Base-by-base conservation (phyloP, 2,888 invertebrate species). In the Drosophila meridionalis region DNA sequence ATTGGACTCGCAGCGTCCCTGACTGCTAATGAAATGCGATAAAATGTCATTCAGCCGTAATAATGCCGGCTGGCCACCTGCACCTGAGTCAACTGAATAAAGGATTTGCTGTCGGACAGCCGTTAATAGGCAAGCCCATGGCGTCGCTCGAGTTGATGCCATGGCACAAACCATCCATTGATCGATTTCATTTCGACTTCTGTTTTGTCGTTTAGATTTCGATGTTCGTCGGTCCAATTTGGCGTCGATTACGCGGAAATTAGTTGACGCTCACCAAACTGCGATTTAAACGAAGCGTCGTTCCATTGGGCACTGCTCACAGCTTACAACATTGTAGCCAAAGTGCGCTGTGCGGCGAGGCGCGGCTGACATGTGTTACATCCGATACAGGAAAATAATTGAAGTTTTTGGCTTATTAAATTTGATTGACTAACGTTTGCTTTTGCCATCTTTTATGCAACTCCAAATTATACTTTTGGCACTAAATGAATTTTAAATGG, bases 21-120 rank as follows among this genome's bases (percentile, higher is more conserved):
- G 64, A 66, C 64, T 76, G 72, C 82, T 87, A 85, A 85, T 85
- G 85, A 85, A 85, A 85, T 81, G 78, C 83, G 83, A 85, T 87
- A 83, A 87, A 86, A 76, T 73, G 69, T 68, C 79, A 83, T 69
- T 69, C 81, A 76, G 73, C 62, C 73, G 74, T 70, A 79, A 83
- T 82, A 87, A 79, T 83, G 75, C 69, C 53, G 47, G 58, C 63
- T 43, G 4, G 32, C 8, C 14, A 32, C 32, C 50, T 34, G 34
- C n/a, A 26, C 20, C 50, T 5, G 20, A 12, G 11, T 34, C 11
- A 26, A 38, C 2, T 36, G 52, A 20, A 20, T 20, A 20, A 20
- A 20, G 20, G 20, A 20, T 20, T 28, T 38, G 53, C 53, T 12
- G 53, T 26, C 34, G 36, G 34, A 20, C 8, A 26, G 36, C 53